A percentile compares a stretch with the other conserved stretches of the same genome.
phyloP scores from a whole-genome alignment of 2,797 vertebrate species.

The Anguilla marmorata region DNA sequence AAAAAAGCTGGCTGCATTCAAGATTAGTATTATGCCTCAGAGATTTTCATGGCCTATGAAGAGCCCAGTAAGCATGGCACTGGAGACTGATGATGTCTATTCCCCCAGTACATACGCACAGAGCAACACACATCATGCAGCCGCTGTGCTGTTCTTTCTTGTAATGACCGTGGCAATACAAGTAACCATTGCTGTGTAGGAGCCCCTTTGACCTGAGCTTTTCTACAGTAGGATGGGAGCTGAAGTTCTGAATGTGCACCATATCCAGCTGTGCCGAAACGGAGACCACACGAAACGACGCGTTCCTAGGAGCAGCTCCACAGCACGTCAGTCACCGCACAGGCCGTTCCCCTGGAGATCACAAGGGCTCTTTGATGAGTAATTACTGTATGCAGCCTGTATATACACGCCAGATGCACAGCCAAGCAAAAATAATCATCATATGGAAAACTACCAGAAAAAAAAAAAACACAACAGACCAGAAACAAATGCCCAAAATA shows the following conservation, averaged over 20 bases:
- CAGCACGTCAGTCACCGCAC: background rate
- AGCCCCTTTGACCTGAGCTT: background rate
- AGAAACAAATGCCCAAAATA: background rate
- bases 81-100: background rate
- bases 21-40: background rate
- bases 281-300: background rate
- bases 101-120: background rate
- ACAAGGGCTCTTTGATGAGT: slow-evolving; percentile 13
- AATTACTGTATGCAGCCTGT: background rate
- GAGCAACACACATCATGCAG: background rate
- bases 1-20: background rate
- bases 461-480: background rate
- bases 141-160: background rate
- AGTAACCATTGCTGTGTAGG: background rate
- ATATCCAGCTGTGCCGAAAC: background rate
- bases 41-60: background rate
- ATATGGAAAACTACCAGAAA: background rate
- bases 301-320: background rate
- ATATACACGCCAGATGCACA: background rate
- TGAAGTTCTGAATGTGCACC: background rate
- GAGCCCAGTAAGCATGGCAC: background rate
- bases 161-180: background rate
- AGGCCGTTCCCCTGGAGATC: background rate
- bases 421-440: slow-evolving; percentile 6
- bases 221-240: background rate